phyloP scores from a whole-genome alignment of 2,888 invertebrate species.

The Dascillus cervinus region DNA sequence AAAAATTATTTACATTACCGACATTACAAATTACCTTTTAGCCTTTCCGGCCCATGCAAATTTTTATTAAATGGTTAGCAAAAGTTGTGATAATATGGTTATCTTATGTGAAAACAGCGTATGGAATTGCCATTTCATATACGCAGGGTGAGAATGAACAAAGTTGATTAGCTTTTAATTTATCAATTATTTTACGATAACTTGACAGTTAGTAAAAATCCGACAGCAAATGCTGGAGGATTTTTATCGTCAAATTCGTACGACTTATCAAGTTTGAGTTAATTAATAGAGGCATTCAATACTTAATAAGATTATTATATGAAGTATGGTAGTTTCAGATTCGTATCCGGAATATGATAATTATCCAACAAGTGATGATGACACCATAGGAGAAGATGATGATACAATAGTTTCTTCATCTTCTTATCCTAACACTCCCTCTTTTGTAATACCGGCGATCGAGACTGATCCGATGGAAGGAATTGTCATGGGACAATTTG shows the following conservation, averaged over 20 bases:
- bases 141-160: conserved; percentile 54
- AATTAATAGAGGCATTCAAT: no score
- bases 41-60: conserved; percentile 50
- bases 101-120: conserved; percentile 43
- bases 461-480: conserved; percentile 40
- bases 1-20: not conserved
- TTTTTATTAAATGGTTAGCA: conserved; percentile 50
- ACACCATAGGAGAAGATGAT: conserved; percentile 25
- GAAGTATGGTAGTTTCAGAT: no score
- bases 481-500: conserved; percentile 41
- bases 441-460: conserved; percentile 37
- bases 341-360: no score
- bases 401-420: conserved; percentile 34
- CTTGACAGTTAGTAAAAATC: no score
- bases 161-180: no score
- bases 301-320: no score
- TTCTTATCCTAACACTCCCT: conserved; percentile 42
- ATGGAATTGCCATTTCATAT: conserved; percentile 35
- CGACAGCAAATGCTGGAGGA: no score
- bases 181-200: no score
- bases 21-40: conserved; percentile 29
- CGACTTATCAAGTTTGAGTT: no score
- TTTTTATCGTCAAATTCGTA: no score
- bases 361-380: conserved; percentile 12
- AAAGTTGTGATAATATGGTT: conserved; percentile 46